Base-by-base conservation (phyloP, 2,888 invertebrate genomes). In the Theristus sp. region DNA sequence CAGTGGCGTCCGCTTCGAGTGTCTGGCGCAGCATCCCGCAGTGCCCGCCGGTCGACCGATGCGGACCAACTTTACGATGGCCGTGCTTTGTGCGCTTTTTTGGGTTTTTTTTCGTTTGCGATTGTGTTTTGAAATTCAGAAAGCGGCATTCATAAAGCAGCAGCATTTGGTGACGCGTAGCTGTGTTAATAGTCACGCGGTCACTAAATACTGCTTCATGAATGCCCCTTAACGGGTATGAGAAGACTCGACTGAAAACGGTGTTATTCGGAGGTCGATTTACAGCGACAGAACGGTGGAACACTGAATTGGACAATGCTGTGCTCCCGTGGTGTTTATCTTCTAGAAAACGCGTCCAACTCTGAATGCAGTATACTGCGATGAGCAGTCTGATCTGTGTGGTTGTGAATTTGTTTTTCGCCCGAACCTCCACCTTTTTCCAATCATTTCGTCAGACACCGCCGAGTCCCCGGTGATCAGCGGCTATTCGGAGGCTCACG, bases 391-490 rank as follows among this genome's bases (percentile, higher is more conserved):
- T n/a, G n/a, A n/a, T n/a, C n/a, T n/a, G n/a, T n/a, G n/a, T n/a
- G n/a, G n/a, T n/a, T n/a, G n/a, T n/a, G n/a, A n/a, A n/a, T n/a
- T n/a, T n/a, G n/a, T n/a, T n/a, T n/a, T n/a, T n/a, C n/a, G n/a
- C n/a, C n/a, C n/a, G n/a, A n/a, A n/a, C n/a, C n/a, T n/a, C n/a
- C n/a, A n/a, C n/a, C n/a, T n/a, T n/a, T n/a, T n/a, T n/a, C n/a
- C n/a, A n/a, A n/a, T n/a, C n/a, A 38, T 38, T 38, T 38, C 17
- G 6, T 6, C 79, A 91, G 90, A 90, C 81, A 89, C 91, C 0
- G 93, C 93, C 0, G 89, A 89, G 26, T 81, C 84, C 0, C 93
- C 93, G 0, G 86, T 86, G 75, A 91, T 94, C 67, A 87, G 87
- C 68, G 93, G 93, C 0, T 93, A 91, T 76, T 84, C 84, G 0